Percentiles rank a stretch among this genome's conserved stretches.
Conservation (phyloP, 2,888 invertebrate genomes). For the Lasioglossum calceatum region DNA sequence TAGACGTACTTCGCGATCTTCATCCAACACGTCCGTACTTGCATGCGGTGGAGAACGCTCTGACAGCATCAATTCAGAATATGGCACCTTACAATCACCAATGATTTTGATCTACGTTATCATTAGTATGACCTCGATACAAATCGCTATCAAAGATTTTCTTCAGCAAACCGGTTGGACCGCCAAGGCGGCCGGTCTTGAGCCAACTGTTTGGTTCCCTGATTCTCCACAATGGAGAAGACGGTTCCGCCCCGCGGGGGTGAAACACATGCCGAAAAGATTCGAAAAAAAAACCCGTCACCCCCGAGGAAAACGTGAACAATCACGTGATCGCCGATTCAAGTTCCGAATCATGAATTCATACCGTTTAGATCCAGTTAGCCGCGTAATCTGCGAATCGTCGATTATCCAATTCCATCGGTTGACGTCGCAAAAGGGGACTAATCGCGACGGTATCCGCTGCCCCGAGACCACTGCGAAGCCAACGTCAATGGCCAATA, state of each 20-base stretch:
- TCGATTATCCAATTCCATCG: slow-evolving; percentile 77
- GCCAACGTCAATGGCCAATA: slow-evolving; percentile 75
- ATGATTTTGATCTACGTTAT: slow-evolving; percentile 11
- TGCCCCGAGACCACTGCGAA: slow-evolving; percentile 53
- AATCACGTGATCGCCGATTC: slow-evolving; percentile 44
- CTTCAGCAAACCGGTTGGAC: slow-evolving; percentile 45
- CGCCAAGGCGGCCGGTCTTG: slow-evolving; percentile 66
- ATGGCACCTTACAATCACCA: slow-evolving; percentile 6
- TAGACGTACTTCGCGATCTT: slow-evolving; percentile 49
- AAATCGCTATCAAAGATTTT: slow-evolving; percentile 10
- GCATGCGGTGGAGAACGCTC: slow-evolving; percentile 40
- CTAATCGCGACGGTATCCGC: slow-evolving; percentile 65
- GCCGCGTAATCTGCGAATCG: slow-evolving; percentile 63
- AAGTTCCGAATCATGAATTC: slow-evolving; percentile 53
- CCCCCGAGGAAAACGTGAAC: slow-evolving; percentile 36
- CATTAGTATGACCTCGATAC: slow-evolving; percentile 56
- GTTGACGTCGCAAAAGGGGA: slow-evolving; percentile 69
- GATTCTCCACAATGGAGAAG: slow-evolving; percentile 11
- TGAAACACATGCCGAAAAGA: slow-evolving; percentile 13
- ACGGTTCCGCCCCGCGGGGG: not conserved
- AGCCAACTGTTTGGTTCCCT: slow-evolving; percentile 65
- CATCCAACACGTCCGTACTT: slow-evolving; percentile 48
- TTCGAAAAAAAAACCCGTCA: slow-evolving; percentile 10
- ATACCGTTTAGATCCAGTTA: slow-evolving; percentile 71
- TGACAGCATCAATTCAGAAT: slow-evolving; percentile 18